Conservation (phyloP, 2,888 invertebrate species). For the Aphodius granarius region DNA sequence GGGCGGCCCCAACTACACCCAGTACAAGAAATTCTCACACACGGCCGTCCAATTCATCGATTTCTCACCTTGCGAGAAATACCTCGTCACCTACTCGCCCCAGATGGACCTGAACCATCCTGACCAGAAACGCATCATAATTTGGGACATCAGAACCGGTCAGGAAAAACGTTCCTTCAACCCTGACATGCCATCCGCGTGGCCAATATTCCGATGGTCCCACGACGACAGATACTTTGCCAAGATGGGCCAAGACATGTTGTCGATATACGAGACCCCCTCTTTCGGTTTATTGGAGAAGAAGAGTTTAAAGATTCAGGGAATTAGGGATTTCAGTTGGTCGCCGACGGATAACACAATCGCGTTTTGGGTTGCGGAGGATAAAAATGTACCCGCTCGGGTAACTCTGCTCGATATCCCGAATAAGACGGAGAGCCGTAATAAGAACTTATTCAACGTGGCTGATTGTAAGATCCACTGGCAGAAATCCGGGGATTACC, state of each 20-base stretch:
- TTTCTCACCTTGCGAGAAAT: conserved; percentile 97
- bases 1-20: conserved; percentile 93
- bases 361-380: conserved; percentile 98
- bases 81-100: conserved; percentile 92
- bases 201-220: conserved; percentile 98
- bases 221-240: conserved; percentile 95
- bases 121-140: conserved; percentile 82
- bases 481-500: conserved; percentile 97
- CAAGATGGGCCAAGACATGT: conserved; percentile 76
- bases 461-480: conserved; percentile 98
- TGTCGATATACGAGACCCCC: conserved; percentile 96
- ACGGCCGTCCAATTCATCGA: conserved; percentile 92
- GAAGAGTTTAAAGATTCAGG: conserved; percentile 89
- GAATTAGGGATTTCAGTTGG: conserved; percentile 95
- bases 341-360: conserved; percentile 95
- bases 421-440: conserved; percentile 83
- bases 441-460: conserved; percentile 96
- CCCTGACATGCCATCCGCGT: conserved; percentile 75
- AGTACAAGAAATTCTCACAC: conserved; percentile 90
- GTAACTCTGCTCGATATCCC: conserved; percentile 93
- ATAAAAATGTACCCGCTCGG: conserved; percentile 93
- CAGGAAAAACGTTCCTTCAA: conserved; percentile 89
- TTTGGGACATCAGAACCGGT: conserved; percentile 96
- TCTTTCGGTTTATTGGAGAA: conserved; percentile 93
- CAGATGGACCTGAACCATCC: conserved; percentile 65